phyloP scores from a whole-genome alignment of 2,797 vertebrate genomes.

The Aldrovandia affinis region DNA sequence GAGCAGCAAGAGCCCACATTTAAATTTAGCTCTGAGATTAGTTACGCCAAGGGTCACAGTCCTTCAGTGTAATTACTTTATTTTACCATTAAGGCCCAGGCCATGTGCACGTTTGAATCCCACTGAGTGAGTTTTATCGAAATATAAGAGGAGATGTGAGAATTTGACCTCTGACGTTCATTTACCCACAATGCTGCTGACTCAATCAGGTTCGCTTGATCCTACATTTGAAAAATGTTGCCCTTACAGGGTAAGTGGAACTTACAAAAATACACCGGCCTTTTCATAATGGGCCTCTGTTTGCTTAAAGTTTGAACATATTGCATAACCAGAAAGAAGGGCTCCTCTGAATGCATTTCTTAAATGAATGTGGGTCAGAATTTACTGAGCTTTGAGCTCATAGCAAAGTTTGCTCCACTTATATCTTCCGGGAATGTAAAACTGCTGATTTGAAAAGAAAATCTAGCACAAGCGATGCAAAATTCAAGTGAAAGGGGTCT shows the following conservation, averaged over 20 bases:
- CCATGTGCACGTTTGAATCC: conserved; percentile 6
- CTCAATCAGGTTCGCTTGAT: conserved; percentile 11
- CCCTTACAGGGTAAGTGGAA: background rate
- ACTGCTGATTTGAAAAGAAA: conserved; percentile 35
- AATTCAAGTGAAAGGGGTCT: background rate
- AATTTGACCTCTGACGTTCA: conserved; percentile 38
- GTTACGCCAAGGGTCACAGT: conserved; percentile 12
- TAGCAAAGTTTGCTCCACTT: background rate
- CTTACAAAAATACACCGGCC: background rate
- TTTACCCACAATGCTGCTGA: conserved; percentile 24
- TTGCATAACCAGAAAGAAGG: background rate
- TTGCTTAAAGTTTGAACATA: background rate
- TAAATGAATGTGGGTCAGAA: background rate
- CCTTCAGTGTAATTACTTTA: conserved; percentile 23
- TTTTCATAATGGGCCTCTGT: conserved; percentile 24
- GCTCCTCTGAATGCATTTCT: background rate
- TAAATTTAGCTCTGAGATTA: conserved; percentile 3
- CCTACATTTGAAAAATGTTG: conserved; percentile 21
- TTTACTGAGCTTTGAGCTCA: background rate
- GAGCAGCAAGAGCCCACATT: background rate
- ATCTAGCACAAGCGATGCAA: conserved; percentile 12
- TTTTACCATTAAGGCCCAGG: conserved; percentile 19
- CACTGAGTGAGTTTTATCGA: conserved; percentile 25
- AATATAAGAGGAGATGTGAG: conserved; percentile 35
- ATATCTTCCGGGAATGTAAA: conserved; percentile 19